phyloP scores from a whole-genome alignment of 2,797 vertebrate species.

The Basileuterus tristriatus region DNA sequence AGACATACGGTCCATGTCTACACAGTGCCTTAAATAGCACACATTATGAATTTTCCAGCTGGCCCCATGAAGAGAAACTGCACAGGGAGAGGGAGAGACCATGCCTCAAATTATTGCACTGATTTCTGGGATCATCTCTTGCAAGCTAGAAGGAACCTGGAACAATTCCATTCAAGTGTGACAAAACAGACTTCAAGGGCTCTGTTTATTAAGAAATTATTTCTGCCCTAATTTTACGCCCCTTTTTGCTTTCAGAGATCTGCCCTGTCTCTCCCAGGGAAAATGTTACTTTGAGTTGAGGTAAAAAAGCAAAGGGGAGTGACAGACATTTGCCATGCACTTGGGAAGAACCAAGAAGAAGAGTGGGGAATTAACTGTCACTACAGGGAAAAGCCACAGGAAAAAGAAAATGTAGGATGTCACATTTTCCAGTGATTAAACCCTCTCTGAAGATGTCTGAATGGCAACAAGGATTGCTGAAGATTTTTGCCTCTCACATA shows the following conservation, averaged over 20 bases:
- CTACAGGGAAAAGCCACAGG: not conserved
- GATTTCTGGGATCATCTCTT: not conserved
- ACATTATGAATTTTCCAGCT: conserved; percentile 5
- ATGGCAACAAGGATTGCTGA: not conserved
- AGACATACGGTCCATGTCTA: conserved; percentile 12
- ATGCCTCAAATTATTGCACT: not conserved
- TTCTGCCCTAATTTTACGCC: not conserved
- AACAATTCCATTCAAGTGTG: not conserved
- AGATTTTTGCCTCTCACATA: not conserved
- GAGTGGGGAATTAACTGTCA: not conserved
- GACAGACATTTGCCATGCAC: not conserved
- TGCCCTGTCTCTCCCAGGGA: not conserved
- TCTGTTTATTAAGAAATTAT: not conserved
- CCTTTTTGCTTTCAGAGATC: not conserved
- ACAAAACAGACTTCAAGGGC: not conserved
- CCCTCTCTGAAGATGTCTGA: not conserved
- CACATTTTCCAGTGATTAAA: not conserved
- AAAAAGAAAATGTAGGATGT: not conserved
- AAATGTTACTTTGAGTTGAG: not conserved
- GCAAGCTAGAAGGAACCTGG: not conserved
- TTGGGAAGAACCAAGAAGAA: not conserved
- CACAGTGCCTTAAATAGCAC: not conserved
- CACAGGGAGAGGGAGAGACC: not conserved
- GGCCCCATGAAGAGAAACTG: not conserved
- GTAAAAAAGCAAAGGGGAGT: not conserved